Base-by-base conservation (phyloP, 1,140 invertebrate genomes). In the Elymnias hypermnestra region DNA sequence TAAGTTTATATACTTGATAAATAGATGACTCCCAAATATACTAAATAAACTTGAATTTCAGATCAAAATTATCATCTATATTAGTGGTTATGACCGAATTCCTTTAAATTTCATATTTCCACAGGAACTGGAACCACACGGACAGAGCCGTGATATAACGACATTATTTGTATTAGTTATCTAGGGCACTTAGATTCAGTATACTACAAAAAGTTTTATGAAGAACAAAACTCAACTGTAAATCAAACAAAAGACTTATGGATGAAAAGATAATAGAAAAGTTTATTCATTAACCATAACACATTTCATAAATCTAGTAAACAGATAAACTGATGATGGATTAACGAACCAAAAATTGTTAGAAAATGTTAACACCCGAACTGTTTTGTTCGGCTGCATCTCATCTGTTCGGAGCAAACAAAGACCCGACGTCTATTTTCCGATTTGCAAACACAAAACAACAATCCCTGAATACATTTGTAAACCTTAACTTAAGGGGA, bases 331-430 rank as follows among this genome's bases (percentile, higher is more conserved):
- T 43, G 59, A 50, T 57, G 68, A 76, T 68, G 59, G 65, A 77
- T 74, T 74, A 72, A 74, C 63, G 57, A 61, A 59, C 44, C 53
- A 62, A 65, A 74, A 69, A 68, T 58, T 62, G 53, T 57, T 59
- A 54, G 63, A 61, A 63, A 67, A 60, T 49, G 45, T 56, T 63
- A 61, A 63, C 58, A 59, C 53, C 54, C 51, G 43, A 56, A 73
- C 58, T 64, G 63, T 72, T 72, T 71, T 57, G 36, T 56, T 56
- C 72, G 64, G 71, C 65, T 76, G 71, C 61, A 58, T 61, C 70
- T 67, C 62, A 69, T 82, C 71, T 64, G 62, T 69, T 73, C 59
- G 61, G 38, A 40, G 43, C 61, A 69, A 73, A 77, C 66, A 74
- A 58, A 71, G 58, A 63, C 49, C n/a, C 43, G 45, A 53, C 51